These are phyloP conservation scores for Cirrhinus mrigala DNA, from an alignment of 2,797 vertebrate species.

Conservation along the genomic window DNA sequence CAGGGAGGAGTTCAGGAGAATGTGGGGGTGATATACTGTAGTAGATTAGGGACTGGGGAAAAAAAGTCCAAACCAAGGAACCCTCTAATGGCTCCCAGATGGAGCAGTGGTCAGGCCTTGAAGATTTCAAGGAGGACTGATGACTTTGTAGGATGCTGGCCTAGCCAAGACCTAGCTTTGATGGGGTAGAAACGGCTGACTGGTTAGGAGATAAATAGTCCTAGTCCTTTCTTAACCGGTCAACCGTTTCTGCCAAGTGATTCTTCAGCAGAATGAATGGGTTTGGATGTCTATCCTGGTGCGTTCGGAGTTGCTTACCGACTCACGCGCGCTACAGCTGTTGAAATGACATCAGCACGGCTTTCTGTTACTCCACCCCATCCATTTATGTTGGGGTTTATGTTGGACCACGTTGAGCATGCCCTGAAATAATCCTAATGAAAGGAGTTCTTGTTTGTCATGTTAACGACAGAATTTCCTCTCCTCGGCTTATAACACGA, in stretches of 20 bases:
- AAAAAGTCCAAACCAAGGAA: conserved; percentile 66
- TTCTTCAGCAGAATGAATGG: conserved; percentile 19
- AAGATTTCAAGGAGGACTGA: conserved; percentile 68
- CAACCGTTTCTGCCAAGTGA: conserved; percentile 26
- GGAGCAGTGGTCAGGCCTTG: conserved; percentile 64
- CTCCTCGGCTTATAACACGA: neutral
- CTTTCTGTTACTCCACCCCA: neutral
- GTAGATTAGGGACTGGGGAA: conserved; percentile 42
- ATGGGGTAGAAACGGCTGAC: conserved; percentile 45
- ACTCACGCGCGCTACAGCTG: conserved; percentile 3
- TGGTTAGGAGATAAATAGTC: conserved; percentile 6
- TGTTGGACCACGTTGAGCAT: conserved; percentile 8
- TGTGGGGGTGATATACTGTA: conserved; percentile 14
- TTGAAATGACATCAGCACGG: conserved; percentile 28
- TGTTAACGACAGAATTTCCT: conserved; percentile 26
- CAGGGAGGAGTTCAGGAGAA: conserved; percentile 26
- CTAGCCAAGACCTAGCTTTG: conserved; percentile 68
- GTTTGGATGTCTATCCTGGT: conserved; percentile 37
- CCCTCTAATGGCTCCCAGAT: conserved; percentile 78
- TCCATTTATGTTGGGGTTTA: conserved; percentile 15
- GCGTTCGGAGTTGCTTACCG: conserved; percentile 33
- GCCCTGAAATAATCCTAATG: neutral
- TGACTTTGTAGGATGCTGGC: conserved; percentile 67
- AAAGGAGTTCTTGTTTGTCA: conserved; percentile 18
- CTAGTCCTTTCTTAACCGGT: conserved; percentile 16